Percentiles rank a stretch among this genome's conserved stretches.
phyloP scores from a whole-genome alignment of 1,140 invertebrate genomes.

The Pissodes strobi region DNA sequence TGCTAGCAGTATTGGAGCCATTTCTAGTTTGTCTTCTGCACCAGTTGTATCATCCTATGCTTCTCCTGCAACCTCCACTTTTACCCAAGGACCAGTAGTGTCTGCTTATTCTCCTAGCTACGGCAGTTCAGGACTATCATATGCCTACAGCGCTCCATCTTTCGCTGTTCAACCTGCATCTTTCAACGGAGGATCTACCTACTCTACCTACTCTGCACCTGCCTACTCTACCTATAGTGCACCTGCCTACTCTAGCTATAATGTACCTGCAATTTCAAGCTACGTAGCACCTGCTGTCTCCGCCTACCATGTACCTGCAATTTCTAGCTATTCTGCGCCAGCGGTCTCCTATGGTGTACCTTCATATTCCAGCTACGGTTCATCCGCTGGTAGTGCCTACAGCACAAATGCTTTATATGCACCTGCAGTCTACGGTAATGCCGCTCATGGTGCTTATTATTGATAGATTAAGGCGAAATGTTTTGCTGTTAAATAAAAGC shows the following conservation, averaged over 20 bases:
- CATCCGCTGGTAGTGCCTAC: too few relatives aligned
- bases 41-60: constrained; percentile 55
- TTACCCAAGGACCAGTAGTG: not conserved
- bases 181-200: not conserved
- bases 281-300: constrained; percentile 27
- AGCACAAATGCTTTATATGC: too few relatives aligned
- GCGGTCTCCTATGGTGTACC: too few relatives aligned
- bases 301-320: constrained; percentile 14
- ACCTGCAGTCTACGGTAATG: too few relatives aligned
- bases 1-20: constrained; percentile 39
- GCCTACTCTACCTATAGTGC: too few relatives aligned
- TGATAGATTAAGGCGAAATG: too few relatives aligned
- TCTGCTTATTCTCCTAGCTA: not conserved
- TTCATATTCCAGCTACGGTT: too few relatives aligned
- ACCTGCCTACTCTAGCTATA: constrained; percentile 8
- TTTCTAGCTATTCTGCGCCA: constrained; percentile 57
- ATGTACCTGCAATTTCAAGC: constrained; percentile 41
- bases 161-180: too few relatives aligned
- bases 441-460: too few relatives aligned
- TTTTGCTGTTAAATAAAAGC: too few relatives aligned
- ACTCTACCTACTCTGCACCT: not conserved
- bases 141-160: not conserved
- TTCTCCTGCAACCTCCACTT: constrained; percentile 6
- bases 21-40: constrained; percentile 7
- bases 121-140: not conserved